phyloP scores from a whole-genome alignment of 2,797 vertebrate species.

The Acanthis flammea region DNA sequence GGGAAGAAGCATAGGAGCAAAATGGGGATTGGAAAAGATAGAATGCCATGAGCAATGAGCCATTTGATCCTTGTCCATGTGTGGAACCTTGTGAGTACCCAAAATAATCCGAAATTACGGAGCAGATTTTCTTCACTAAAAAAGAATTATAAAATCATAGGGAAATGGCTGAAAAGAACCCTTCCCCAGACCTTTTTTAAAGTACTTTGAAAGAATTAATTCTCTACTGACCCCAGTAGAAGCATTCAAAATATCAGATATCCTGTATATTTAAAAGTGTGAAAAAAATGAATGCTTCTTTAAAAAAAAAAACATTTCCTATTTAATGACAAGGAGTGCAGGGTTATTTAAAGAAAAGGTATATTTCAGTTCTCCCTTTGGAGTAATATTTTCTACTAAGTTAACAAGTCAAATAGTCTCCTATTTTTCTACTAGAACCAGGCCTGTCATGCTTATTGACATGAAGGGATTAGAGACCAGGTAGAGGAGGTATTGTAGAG shows the following conservation, averaged over 20 bases:
- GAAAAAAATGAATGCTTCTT: background rate
- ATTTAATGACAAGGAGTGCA: background rate
- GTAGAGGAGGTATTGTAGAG: background rate
- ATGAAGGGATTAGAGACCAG: background rate
- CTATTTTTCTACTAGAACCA: background rate
- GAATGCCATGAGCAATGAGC: fast-evolving
- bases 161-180: background rate
- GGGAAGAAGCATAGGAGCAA: fast-evolving
- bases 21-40: background rate
- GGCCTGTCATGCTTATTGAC: background rate
- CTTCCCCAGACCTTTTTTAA: background rate
- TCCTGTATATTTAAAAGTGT: background rate
- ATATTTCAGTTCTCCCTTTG: background rate
- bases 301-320: background rate
- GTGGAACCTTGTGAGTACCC: background rate
- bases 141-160: background rate
- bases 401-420: background rate
- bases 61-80: background rate
- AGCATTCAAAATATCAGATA: background rate
- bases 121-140: background rate
- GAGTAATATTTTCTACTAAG: background rate
- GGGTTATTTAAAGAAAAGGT: background rate
- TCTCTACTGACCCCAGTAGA: background rate
- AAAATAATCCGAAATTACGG: background rate
- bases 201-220: background rate